Base-by-base conservation (phyloP, 2,113 vertebrate species). In the Pseudorhombus dupliciocellatus region DNA sequence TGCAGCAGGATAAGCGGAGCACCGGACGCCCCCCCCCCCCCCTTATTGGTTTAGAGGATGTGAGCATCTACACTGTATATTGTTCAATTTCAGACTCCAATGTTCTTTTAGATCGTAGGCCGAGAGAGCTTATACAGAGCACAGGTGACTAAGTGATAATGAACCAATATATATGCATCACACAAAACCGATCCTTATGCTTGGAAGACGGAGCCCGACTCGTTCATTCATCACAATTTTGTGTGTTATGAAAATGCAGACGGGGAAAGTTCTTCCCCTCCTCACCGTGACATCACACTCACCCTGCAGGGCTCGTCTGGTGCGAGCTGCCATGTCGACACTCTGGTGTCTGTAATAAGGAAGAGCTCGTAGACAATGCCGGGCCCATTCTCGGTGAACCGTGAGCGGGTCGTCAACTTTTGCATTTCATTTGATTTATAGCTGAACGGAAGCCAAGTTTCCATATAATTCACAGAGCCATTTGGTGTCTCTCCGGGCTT, bases 151-250 rank as follows among this genome's bases (percentile, higher is more conserved):
- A 68, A 58, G 77, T 72, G 87, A 90, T 91, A 92, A 92, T 91
- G 88, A 91, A 84, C 87, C 85, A 91, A 89, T 91, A 90, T 92
- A 91, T 91, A 92, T 92, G 91, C 90, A 90, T 88, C 85, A 87
- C 73, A 71, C 82, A 82, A 84, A 90, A 84, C 57, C 58, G 67
- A 81, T 83, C 84, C 84, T 87, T 81, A 77, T 62, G 84, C 85
- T 77, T 51, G 58, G 73, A 61, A 68, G 80, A 82, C 31, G 56
- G 25, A 79, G 54, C 78, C 66, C 70, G 67, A 73, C 65, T 58
- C 75, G 77, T 74, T 80, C 82, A 68, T 81, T 83, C 84, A 82
- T 84, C 77, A 79, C 54, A 52, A 54, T 73, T 82, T 81, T 77
- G 76, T 69, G 73, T 76, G 78, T 79, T 85, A 80, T 84, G 70